Evolutionary conservation across 2,113 vertebrate genomes (phyloP), one percentile per base, ranked within the genome.

Genomic region (Hirundichthys speculiger): DNA sequence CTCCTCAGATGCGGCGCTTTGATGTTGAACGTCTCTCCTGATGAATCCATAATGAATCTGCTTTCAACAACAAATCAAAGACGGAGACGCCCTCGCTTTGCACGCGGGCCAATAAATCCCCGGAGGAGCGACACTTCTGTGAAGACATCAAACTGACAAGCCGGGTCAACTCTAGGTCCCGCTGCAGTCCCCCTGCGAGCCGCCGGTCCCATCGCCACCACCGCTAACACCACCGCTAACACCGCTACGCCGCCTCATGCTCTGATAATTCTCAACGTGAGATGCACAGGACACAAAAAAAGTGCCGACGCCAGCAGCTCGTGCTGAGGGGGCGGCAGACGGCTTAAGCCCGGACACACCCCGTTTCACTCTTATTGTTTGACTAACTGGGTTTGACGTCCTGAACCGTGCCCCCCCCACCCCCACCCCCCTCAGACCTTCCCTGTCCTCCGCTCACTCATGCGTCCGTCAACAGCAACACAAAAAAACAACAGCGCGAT

Each of bases 291-390:
- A 68, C 64, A 53, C 21, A 4, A 13, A 63, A 83, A 47, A 88
- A 87, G 69, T 83, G 88, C 87, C 57, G 34, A 91, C 73, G 79
- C 87, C 75, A 86, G 90, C 88, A 90, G 73, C 52, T 71, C 18
- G 19, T 19, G 57, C 61, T 58, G 73, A 82, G 64, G 73, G n/a
- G 84, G 43, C 18, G 25, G 81, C 90, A 82, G 86, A 82, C 80
- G 73, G 84, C 49, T 73, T 82, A 75, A 87, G 79, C 86, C 77
- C 41, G 64, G 77, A 82, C 72, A 66, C 70, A 40, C 76, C 69
- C 81, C 60, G 59, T 77, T 80, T 80, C 64, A 48, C 71, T 69
- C 55, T 73, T 66, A 77, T 79, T 79, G 73, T 81, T 72, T 65
- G 56, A 25, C 56, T 76, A 75, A 82, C 78, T 68, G 64, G 74